A percentile compares a stretch with the other conserved stretches of the same genome.
These are phyloP conservation scores for Eospalax fontanierii DNA, from an alignment of 2,797 vertebrate species.

Conservation along the genomic window DNA sequence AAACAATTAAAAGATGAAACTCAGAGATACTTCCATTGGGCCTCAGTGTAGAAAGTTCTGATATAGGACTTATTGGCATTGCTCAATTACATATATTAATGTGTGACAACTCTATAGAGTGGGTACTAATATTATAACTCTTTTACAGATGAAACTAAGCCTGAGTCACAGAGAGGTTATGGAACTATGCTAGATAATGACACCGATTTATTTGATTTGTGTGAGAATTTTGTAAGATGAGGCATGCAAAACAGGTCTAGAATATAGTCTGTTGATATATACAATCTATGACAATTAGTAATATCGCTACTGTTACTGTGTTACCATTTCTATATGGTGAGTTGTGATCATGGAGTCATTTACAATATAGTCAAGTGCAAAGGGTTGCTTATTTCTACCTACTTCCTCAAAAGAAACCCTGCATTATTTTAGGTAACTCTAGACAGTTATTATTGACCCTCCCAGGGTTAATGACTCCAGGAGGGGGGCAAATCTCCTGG, in stretches of 20 bases:
- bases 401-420: slow-evolving; percentile 69
- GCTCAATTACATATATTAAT: slow-evolving; percentile 4
- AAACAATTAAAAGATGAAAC: neutral
- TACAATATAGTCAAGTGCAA: slow-evolving; percentile 32
- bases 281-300: neutral
- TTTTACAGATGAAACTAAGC: slow-evolving; percentile 47
- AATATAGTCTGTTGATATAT: neutral
- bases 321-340: slow-evolving; percentile 41
- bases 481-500: neutral
- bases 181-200: slow-evolving; percentile 2
- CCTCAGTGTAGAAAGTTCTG: neutral
- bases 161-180: slow-evolving; percentile 24
- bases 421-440: slow-evolving; percentile 72
- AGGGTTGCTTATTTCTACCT: slow-evolving; percentile 54
- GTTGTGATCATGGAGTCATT: slow-evolving; percentile 16
- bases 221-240: neutral
- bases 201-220: neutral
- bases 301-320: neutral
- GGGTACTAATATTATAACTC: neutral
- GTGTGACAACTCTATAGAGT: neutral
- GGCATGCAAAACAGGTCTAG: slow-evolving; percentile 20
- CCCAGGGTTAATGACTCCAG: slow-evolving; percentile 57
- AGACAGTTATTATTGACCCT: slow-evolving; percentile 49
- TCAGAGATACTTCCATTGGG: neutral
- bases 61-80: neutral